Base-by-base conservation (phyloP, 2,797 vertebrate species). In the Semotilus atromaculatus region DNA sequence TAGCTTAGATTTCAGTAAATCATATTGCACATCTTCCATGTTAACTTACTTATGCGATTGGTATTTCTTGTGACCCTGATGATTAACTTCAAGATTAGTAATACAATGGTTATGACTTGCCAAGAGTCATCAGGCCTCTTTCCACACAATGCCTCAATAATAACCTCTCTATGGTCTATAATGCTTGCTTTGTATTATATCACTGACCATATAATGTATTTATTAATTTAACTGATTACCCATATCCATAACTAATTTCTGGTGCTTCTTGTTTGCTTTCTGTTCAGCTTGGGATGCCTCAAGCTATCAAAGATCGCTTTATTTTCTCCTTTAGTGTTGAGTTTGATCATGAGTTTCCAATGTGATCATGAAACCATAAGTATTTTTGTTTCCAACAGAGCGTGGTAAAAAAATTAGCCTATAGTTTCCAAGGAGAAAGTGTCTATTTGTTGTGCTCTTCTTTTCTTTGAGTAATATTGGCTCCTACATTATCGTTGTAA, bases 281-380 rank as follows among this genome's bases (percentile, higher is more conserved):
- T 43, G 45, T 60, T 71, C 23, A 40, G 66, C 34, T 3, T 40
- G 23, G 16, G 40, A 75, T 40, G 29, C 82, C 53, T 62, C 40
- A 23, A 58, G 62, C 60, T 26, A 34, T 34, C n/a, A 60, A 34
- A 74, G 16, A 34, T 53, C 58, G 14, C 7, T 7, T 18, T 31
- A 62, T 16, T 62, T 62, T 62, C 13, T 62, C 26, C 26, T 1
- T 62, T 3, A 62, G 26, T 62, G 60, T 31, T 62, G 5, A 74
- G 73, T 26, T 48, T 18, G 79, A 71, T 85, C 85, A 87, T 78
- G 88, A 76, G 85, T 77, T 87, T 66, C 82, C 66, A 83, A 0
- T 71, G 85, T 88, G 88, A 86, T 80, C 62, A 38, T 64, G 76
- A 36, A 48, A 53, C 16, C 43, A 66, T 4, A 73, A 36, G 51